Evolutionary conservation across 2,888 invertebrate genomes (phyloP).

Genomic region (Pasiphila rectangulata): DNA sequence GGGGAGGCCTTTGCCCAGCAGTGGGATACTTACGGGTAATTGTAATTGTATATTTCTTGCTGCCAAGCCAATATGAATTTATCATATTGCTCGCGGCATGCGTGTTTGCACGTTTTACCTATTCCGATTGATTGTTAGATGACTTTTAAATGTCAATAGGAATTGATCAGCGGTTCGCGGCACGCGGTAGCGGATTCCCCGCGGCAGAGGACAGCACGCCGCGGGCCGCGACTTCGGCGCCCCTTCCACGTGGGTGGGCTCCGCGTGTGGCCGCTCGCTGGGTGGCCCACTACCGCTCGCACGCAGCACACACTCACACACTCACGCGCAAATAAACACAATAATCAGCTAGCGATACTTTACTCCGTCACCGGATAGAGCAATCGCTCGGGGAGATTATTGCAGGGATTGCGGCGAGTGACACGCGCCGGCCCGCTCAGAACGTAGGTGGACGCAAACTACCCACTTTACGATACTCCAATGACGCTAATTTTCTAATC

Average conservation of each 20-base stretch:
- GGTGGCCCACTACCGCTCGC: slow-evolving; percentile 72
- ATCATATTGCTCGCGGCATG: no score
- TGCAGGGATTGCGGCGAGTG: slow-evolving; percentile 63
- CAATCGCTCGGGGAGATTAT: slow-evolving; percentile 70
- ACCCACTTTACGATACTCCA: slow-evolving; percentile 45
- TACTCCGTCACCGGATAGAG: slow-evolving; percentile 79
- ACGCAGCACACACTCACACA: slow-evolving; percentile 62
- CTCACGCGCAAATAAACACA: slow-evolving; percentile 77
- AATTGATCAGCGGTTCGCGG: slow-evolving; percentile 31
- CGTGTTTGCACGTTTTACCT: no score
- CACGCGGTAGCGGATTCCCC: slow-evolving; percentile 29
- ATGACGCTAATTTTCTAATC: slow-evolving; percentile 56
- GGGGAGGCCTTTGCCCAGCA: no score
- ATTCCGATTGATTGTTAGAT: slow-evolving; percentile 30
- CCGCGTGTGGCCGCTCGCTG: slow-evolving; percentile 78
- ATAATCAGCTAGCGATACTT: slow-evolving; percentile 79
- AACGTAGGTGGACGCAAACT: slow-evolving; percentile 44
- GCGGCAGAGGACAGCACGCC: slow-evolving; percentile 34
- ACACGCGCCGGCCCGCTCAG: slow-evolving; percentile 49
- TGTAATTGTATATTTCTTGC: no score
- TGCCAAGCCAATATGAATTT: no score
- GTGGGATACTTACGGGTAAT: no score
- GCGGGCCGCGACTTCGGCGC: slow-evolving; percentile 66
- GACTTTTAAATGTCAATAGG: slow-evolving; percentile 64
- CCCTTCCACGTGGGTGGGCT: slow-evolving; percentile 78